Base-by-base conservation (phyloP, 1,140 invertebrate species). In the Calosoma granatense region DNA sequence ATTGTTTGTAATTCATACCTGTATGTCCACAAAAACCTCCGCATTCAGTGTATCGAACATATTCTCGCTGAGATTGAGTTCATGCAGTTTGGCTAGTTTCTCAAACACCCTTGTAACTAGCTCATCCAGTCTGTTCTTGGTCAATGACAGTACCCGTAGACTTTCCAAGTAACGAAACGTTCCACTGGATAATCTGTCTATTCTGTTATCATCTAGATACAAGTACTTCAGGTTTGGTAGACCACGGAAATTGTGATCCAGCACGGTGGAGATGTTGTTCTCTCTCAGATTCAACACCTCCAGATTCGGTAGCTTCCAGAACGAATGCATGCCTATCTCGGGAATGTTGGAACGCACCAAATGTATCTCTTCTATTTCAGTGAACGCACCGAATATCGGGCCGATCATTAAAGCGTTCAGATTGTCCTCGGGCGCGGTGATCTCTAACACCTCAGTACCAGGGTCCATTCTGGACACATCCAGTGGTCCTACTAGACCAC, bases 121-220 rank as follows among this genome's bases (percentile, higher is more conserved):
- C 61, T 81, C 78, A 2, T 77, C 75, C 56, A 90, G 81, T 65
- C 81, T 71, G 72, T 91, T 92, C 59, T 81, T 72, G 23, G 84
- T 77, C 60, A 92, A 74, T 58, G 80, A 81, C 60, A 92, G 71
- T n/a, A 78, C 75, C 60, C 73, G 78, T 59, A 92, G 70, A 59
- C 85, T 78, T 55, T 72, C 76, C 56, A 90, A 72, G 70, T 86
- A 77, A 30, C 81, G 72, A 71, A 92, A 92, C 6, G 83, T 83
- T 54, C 85, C 86, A 59, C 85, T 89, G 1, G 75, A 85, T 80
- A 81, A 86, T 72, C 76, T 79, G 72, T 78, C 72, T 58, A 84
- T 83, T 60, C 81, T 74, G 69, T 95, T 94, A 68, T 90, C 83
- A 66, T 94, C 90, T 22, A 96, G 74, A 68, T 92, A 91, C 1